Base-by-base conservation (phyloP, 2,797 vertebrate species). In the Brotula barbata region DNA sequence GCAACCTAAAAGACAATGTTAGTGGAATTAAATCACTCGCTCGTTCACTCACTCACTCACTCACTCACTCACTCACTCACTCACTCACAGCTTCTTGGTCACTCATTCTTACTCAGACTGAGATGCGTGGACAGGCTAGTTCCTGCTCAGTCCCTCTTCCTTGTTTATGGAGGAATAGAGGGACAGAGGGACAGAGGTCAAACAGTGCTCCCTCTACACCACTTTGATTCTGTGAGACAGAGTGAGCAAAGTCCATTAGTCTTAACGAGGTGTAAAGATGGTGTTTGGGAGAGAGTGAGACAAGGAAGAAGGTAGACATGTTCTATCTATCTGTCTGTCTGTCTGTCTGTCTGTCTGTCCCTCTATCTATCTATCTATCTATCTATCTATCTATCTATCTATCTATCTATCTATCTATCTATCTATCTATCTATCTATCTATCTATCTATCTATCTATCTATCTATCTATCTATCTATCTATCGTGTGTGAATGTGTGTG, bases 201-300 rank as follows among this genome's bases (percentile, higher is more conserved):
- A 45, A 15, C 2, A 4, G 3, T 33, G 43, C 39, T 64, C 61
- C 50, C 59, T 50, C 49, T 54, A 51, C 67, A 58, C 67, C 75
- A 57, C 68, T 73, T 79, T 71, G 77, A 79, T 77, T 85, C 79
- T 76, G 80, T 75, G 58, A 86, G 55, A 73, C 71, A 66, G 82
- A 71, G 75, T 72, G 72, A 81, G 80, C 75, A 76, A 72, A 75
- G 74, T 82, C 81, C 68, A 77, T 88, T 87, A 82, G 73, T 19
- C 13, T 51, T 87, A 89, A 87, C 70, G 70, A 84, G 78, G 63
- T 74, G 80, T 54, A 74, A 73, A 78, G 46, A 82, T 66, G 53
- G 37, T n/a, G 46, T 58, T 56, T 45, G 54, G 55, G 28, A 60
- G 37, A 44, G 54, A 64, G 75, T 55, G 20, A 37, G 72, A 61